A percentile compares a stretch with the other conserved stretches of the same genome.
Evolutionary conservation across 2,797 vertebrate genomes (phyloP).

Genomic region (Coranthus polyacanthus): DNA sequence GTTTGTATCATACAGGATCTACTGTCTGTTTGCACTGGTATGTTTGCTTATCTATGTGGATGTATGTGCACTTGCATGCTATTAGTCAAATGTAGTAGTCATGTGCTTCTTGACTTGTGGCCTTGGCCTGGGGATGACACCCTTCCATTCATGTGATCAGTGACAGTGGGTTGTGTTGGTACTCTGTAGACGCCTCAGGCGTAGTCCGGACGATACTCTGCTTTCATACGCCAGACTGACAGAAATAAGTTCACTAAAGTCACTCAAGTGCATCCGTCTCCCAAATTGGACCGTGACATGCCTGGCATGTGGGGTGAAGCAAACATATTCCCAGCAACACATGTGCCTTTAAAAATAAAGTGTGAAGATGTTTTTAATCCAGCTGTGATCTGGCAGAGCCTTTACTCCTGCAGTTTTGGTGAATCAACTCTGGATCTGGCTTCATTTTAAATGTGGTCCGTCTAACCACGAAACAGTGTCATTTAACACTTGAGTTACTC

Average conservation of each 20-base stretch:
- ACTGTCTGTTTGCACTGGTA: conserved; percentile 15
- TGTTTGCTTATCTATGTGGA: conserved; percentile 28
- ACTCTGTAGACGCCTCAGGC: conserved; percentile 38
- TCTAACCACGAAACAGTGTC: conserved; percentile 10
- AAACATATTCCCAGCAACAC: background rate
- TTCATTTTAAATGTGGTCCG: conserved; percentile 18
- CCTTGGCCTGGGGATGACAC: conserved; percentile 75
- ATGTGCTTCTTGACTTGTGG: conserved; percentile 80
- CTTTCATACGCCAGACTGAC: conserved; percentile 50
- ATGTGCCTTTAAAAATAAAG: background rate
- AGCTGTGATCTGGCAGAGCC: background rate
- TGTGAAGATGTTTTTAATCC: conserved; percentile 9
- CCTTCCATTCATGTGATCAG: conserved; percentile 77
- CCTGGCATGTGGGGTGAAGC: background rate
- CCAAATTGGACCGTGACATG: background rate
- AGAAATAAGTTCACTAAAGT: conserved; percentile 56
- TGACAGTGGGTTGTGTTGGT: conserved; percentile 53
- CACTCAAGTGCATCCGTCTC: conserved; percentile 36
- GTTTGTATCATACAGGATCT: conserved; percentile 28
- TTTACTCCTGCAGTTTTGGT: conserved; percentile 4
- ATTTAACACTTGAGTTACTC: background rate
- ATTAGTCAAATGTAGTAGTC: conserved; percentile 70
- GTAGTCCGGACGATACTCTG: conserved; percentile 32
- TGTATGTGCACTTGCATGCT: conserved; percentile 49
- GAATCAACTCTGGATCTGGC: conserved; percentile 18